Conservation (phyloP, 2,113 vertebrate species). For the Heteronetta atricapilla region DNA sequence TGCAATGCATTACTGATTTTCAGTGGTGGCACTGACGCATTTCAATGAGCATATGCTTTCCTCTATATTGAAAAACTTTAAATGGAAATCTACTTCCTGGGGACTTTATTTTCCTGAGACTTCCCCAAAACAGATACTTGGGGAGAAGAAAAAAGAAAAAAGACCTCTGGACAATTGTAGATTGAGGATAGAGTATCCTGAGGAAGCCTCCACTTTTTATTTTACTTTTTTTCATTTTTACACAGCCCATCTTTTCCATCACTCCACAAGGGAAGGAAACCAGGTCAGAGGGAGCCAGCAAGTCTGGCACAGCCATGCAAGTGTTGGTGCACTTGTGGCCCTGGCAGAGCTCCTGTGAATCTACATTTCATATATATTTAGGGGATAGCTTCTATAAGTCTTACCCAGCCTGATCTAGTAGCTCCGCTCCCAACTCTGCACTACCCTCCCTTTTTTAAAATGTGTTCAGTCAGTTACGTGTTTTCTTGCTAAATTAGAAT, state of each 20-base stretch:
- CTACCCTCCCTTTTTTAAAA: not conserved
- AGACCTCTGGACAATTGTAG: not conserved
- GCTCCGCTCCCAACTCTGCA: not conserved
- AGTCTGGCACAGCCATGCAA: not conserved
- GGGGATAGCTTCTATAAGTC: not conserved
- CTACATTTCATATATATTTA: not conserved
- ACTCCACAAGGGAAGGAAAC: not conserved
- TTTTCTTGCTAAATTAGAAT: not conserved
- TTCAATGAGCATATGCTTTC: not conserved
- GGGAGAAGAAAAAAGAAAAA: not conserved
- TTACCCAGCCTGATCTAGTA: too few relatives aligned
- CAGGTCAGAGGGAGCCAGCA: not conserved
- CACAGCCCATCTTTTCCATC: not conserved
- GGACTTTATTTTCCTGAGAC: not conserved
- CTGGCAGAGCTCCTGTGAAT: not conserved
- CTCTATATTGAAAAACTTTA: not conserved
- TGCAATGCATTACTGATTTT: slow-evolving; percentile 62
- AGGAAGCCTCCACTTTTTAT: not conserved
- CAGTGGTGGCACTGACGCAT: not conserved
- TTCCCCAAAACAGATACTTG: not conserved
- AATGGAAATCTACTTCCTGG: not conserved
- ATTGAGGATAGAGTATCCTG: not conserved
- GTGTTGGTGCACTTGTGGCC: not conserved
- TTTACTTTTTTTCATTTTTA: not conserved
- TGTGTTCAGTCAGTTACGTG: rapidly evolving